Conservation (phyloP, 2,888 invertebrate species). For the Cephalotes varians region DNA sequence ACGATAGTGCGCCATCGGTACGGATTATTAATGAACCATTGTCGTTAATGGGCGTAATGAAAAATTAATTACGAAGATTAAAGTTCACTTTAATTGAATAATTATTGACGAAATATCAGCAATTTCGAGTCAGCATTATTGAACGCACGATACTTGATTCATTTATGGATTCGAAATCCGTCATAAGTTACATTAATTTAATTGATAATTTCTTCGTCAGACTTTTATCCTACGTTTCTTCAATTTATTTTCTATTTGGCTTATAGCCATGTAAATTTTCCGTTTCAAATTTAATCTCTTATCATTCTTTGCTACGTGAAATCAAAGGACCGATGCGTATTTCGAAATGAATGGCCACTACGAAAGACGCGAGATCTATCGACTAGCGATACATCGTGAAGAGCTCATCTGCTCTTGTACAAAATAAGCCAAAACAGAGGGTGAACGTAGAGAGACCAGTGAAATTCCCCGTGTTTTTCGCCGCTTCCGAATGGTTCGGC, state of each 20-base stretch:
- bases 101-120: neutral
- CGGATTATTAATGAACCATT: conserved; percentile 3
- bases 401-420: conserved; percentile 24
- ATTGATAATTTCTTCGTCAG: neutral
- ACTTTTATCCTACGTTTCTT: neutral
- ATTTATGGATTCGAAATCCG: neutral
- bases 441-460: conserved; percentile 8
- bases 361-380: conserved; percentile 17
- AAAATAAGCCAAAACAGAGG: conserved; percentile 40
- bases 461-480: conserved; percentile 57
- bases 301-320: neutral
- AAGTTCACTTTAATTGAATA: neutral
- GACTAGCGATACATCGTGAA: conserved; percentile 18
- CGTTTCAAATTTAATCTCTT: neutral
- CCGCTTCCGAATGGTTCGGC: conserved; percentile 23
- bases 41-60: neutral
- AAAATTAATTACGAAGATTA: conserved; percentile 13
- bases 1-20: neutral
- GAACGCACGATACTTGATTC: neutral
- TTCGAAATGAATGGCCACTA: neutral
- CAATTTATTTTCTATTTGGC: neutral
- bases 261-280: neutral
- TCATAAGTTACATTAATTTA: neutral
- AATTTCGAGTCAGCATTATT: too few species aligned
- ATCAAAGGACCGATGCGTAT: neutral